A percentile compares a stretch with the other conserved stretches of the same genome.
These are phyloP conservation scores for Trissolcus brochymenae DNA, from an alignment of 2,888 invertebrate species.

Conservation along the genomic window DNA sequence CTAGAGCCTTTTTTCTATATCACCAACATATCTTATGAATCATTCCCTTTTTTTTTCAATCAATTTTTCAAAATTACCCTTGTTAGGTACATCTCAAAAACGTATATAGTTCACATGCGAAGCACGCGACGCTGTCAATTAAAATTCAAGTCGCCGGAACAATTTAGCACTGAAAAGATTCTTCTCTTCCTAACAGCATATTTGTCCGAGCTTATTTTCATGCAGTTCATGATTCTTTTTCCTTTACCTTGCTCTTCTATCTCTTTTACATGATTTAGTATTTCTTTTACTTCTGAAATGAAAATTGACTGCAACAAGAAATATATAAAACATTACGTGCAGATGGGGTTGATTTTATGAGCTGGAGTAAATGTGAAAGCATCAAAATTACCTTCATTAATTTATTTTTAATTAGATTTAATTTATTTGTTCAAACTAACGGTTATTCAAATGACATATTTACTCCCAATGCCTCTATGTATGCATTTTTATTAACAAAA, in stretches of 20 bases:
- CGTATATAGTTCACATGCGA: background rate
- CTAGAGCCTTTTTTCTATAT: too few species aligned
- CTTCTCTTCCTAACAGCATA: background rate
- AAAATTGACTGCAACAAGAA: background rate
- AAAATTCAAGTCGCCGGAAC: background rate
- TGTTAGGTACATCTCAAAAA: background rate
- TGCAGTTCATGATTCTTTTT: slow-evolving; percentile 3
- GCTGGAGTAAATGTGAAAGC: too few species aligned
- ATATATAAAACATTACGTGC: background rate
- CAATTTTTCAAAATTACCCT: background rate
- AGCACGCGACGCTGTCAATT: background rate
- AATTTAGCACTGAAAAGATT: background rate
- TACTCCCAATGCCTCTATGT: too few species aligned
- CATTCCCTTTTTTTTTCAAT: too few species aligned
- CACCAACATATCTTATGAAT: background rate
- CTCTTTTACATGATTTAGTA: background rate
- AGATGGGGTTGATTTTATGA: too few species aligned
- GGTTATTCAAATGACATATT: too few species aligned
- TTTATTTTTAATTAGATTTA: background rate
- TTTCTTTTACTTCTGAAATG: background rate
- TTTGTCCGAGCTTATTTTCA: slow-evolving; percentile 2
- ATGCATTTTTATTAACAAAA: too few species aligned
- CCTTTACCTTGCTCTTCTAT: background rate
- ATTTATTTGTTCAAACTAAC: too few species aligned
- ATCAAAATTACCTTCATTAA: background rate